Conservation (phyloP, 2,888 invertebrate genomes). For the Capitulum mitella region DNA sequence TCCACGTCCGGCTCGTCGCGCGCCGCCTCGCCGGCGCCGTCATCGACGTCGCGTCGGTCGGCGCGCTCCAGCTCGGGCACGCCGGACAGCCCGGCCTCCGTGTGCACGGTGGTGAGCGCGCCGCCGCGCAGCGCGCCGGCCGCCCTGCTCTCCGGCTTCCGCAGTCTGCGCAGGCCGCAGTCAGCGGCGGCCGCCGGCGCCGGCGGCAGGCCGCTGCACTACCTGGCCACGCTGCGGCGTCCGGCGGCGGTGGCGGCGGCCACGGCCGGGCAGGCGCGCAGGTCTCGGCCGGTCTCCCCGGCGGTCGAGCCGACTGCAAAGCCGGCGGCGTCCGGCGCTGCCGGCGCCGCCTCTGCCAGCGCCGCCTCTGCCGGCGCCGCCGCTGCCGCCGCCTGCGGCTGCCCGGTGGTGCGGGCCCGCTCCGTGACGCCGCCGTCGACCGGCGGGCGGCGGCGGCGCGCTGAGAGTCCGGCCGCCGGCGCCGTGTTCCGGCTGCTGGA, state of each 20-base stretch:
- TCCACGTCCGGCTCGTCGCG: background rate
- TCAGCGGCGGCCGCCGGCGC: background rate
- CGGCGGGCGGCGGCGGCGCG: background rate
- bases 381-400: background rate
- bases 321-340: background rate
- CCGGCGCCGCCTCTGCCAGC: background rate
- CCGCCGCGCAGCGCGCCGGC: background rate
- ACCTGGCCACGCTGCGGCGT: background rate
- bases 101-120: constrained; percentile 6
- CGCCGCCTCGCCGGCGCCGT: background rate
- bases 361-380: background rate
- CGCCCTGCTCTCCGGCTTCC: background rate
- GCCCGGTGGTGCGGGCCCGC: background rate
- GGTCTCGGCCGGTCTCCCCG: background rate
- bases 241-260: background rate
- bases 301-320: background rate
- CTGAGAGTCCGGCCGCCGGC: background rate
- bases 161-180: constrained; percentile 4
- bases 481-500: background rate
- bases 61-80: background rate
- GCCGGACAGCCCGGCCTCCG: background rate
- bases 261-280: background rate
- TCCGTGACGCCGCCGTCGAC: background rate
- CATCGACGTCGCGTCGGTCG: background rate
- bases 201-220: background rate